Evolutionary conservation across 92 coral and sea anemone species (phyloP).

Genomic region (Paramuricea clavata): DNA sequence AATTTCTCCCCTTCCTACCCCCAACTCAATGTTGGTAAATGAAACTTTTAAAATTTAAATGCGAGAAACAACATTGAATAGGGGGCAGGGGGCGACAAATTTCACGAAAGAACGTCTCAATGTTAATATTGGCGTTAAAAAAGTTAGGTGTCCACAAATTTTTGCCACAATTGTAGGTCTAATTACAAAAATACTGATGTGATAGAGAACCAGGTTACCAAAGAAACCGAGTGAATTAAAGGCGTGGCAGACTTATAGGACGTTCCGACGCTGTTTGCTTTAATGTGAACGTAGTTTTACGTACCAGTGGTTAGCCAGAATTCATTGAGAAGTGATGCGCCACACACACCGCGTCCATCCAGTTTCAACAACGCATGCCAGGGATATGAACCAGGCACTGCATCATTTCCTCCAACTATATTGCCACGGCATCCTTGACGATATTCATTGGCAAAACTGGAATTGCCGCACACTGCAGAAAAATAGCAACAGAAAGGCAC

Average conservation of each 20-base stretch:
- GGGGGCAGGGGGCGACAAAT: too few species aligned
- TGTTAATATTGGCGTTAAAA: too few species aligned
- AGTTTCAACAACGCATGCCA: conserved; percentile 90
- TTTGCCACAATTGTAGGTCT: too few species aligned
- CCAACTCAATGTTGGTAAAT: too few species aligned
- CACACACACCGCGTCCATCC: conserved; percentile 73
- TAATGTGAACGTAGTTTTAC: background rate
- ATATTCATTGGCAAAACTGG: conserved; percentile 70
- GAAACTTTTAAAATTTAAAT: too few species aligned
- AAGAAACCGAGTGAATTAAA: background rate
- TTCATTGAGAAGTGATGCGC: conserved; percentile 88
- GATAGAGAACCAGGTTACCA: too few species aligned
- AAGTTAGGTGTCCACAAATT: too few species aligned
- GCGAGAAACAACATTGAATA: too few species aligned
- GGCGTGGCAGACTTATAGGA: background rate
- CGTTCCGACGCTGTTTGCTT: background rate
- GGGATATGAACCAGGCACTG: conserved; percentile 90
- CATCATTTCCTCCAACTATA: conserved; percentile 87
- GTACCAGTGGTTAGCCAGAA: conserved; percentile 92
- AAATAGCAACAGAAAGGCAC: too few species aligned
- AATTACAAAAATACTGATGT: too few species aligned
- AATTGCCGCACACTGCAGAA: conserved; percentile 88
- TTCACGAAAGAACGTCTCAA: too few species aligned
- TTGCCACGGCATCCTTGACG: conserved; percentile 86
- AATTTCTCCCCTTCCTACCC: too few species aligned